Base-by-base conservation (phyloP, 2,113 vertebrate species). In the Hirundichthys speculiger region DNA sequence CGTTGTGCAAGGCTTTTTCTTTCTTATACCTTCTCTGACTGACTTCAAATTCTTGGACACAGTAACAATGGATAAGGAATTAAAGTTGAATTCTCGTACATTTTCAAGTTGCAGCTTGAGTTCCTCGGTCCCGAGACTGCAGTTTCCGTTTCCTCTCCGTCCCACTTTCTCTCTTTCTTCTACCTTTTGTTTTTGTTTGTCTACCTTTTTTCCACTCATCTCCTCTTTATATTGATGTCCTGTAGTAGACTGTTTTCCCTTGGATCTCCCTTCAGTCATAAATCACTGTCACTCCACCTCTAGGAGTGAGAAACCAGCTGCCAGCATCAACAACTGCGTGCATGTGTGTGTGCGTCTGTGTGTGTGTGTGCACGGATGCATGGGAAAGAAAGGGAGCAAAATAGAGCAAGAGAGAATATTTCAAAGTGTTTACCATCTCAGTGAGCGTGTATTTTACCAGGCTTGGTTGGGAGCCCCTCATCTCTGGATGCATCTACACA, bases 241-340 rank as follows among this genome's bases (percentile, higher is more conserved):
- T 71, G 72, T 81, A 83, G 82, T 79, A 75, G 79, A 82, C 83
- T 87, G 81, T 86, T 89, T 89, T 88, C 90, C 77, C 69, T 86
- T 74, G 79, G 84, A 88, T 89, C 80, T 61, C 77, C 62, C 60
- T 73, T 82, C 79, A 74, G 76, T 85, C 81, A 90, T 93, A 91
- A 90, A 92, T 93, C 92, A 92, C 79, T 90, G 88, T 89, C 90
- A 88, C 68, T 84, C 85, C 78, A 83, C 75, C 84, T 84, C 79
- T 74, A 74, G 79, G 63, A 88, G 78, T 58, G 67, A 77, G 72
- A 86, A 92, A 89, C 85, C 75, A 83, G 78, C 82, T 89, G 86
- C 82, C 69, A 80, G 67, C 76, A 76, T 83, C 70, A 73, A 78
- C 72, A 83, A 65, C 71, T 47, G 46, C 43, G 27, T 75, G 43